Percentiles rank a stretch among this genome's conserved stretches.
These are phyloP conservation scores for Notechis scutatus DNA, from an alignment of 2,113 vertebrate species.

Conservation along the genomic window DNA sequence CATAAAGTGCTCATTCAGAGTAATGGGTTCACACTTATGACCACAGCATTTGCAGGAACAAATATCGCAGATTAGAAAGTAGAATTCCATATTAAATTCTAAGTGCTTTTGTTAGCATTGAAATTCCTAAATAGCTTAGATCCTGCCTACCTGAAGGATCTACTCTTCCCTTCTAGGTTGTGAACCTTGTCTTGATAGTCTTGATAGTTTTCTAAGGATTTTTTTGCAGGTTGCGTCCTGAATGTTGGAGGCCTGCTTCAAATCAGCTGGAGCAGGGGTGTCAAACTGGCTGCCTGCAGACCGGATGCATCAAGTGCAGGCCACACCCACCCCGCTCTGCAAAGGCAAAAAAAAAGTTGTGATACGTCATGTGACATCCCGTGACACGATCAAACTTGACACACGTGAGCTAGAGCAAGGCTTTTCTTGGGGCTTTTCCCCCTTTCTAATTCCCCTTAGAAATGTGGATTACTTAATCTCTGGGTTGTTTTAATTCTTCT, in stretches of 20 bases:
- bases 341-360: no score
- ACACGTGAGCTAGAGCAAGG: not conserved
- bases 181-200: not conserved
- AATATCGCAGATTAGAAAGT: not conserved
- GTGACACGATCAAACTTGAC: no score
- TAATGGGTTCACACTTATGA: not conserved
- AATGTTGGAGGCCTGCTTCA: not conserved
- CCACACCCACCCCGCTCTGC: no score
- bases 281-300: no score
- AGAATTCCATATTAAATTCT: not conserved
- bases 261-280: not conserved
- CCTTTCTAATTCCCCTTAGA: not conserved
- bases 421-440: not conserved
- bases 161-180: not conserved
- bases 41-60: not conserved
- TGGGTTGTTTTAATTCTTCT: not conserved
- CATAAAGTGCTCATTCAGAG: not conserved
- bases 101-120: not conserved
- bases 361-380: no score
- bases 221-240: not conserved
- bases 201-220: not conserved
- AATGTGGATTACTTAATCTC: not conserved
- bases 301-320: no score
- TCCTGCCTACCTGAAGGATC: not conserved
- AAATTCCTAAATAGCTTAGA: not conserved